Conservation (phyloP, 2,888 invertebrate species). For the Aspidiotus destructor region DNA sequence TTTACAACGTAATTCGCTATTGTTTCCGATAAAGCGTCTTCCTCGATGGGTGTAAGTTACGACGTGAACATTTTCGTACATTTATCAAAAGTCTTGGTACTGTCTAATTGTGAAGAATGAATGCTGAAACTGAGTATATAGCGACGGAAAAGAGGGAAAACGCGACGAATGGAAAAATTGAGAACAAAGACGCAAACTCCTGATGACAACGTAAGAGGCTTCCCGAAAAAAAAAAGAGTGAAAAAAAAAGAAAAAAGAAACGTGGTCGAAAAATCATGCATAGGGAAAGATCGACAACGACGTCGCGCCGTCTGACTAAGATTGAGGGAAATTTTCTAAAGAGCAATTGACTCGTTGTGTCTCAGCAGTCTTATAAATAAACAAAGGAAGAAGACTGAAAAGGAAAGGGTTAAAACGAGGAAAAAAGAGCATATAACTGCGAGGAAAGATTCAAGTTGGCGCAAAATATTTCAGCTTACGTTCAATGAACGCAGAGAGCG, state of each 20-base stretch:
- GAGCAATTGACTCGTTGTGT: conserved; percentile 4
- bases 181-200: not conserved
- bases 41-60: too few species aligned
- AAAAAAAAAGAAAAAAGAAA: not conserved
- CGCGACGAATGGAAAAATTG: conserved; percentile 2
- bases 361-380: conserved; percentile 4
- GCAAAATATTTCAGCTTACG: too few species aligned
- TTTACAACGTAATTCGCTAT: too few species aligned
- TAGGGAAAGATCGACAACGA: not conserved
- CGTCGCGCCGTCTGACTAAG: conserved; percentile 2
- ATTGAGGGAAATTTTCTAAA: conserved; percentile 3
- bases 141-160: not conserved
- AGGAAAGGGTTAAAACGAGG: too few species aligned
- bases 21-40: too few species aligned
- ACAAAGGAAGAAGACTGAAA: not conserved
- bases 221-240: too few species aligned
- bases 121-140: not conserved
- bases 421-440: too few species aligned
- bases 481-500: too few species aligned
- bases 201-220: not conserved
- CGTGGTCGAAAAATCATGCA: not conserved
- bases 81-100: not conserved
- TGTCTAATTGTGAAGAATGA: conserved; percentile 1
- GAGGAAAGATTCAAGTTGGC: too few species aligned
- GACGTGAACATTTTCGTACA: too few species aligned